Base-by-base conservation (phyloP, 2,888 invertebrate species). In the Tenthredo amoena region DNA sequence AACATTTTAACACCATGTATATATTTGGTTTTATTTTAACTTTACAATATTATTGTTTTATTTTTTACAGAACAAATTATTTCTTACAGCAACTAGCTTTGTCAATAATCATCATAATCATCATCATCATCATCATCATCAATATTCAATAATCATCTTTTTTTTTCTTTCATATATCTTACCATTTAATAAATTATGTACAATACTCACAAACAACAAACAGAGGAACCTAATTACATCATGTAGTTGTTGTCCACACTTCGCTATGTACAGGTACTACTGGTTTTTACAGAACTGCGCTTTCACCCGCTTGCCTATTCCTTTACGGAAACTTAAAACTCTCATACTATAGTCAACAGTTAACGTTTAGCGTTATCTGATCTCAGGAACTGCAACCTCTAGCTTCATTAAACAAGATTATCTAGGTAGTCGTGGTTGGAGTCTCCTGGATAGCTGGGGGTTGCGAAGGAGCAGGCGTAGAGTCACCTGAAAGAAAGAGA, bases 161-260 rank as follows among this genome's bases (percentile, higher is more conserved):
- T 86, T 85, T 86, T 88, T 85, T 85, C 87, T 87, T 87, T 88
- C 88, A 89, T 89, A 90, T 91, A 88, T 90, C 90, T 89, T 90
- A 90, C 89, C 89, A 89, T 91, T 92, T 91, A 92, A 93, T 93
- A 93, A 93, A 93, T 93, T 93, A 93, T 93, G 89, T 93, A 93
- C 93, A 93, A 93, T 93, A 83, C 92, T 93, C 93, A 92, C 93
- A 93, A 93, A 93, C 93, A 93, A 92, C 93, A 93, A 93, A 93
- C 92, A 90, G 92, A 93, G 92, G 91, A 93, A 93, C 92, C 92
- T 93, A 93, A 93, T 93, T 93, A 93, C 92, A 93, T 93, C 90
- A 90, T 92, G 85, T 91, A 92, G 90, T 91, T 92, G 91, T 91
- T 92, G 40, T 83, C 68, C 90, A 91, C 91, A 91, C 91, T 92